Evolutionary conservation across 2,888 invertebrate genomes (phyloP), one percentile per base, ranked within the genome.

Genomic region (Nemoura dubitans): DNA sequence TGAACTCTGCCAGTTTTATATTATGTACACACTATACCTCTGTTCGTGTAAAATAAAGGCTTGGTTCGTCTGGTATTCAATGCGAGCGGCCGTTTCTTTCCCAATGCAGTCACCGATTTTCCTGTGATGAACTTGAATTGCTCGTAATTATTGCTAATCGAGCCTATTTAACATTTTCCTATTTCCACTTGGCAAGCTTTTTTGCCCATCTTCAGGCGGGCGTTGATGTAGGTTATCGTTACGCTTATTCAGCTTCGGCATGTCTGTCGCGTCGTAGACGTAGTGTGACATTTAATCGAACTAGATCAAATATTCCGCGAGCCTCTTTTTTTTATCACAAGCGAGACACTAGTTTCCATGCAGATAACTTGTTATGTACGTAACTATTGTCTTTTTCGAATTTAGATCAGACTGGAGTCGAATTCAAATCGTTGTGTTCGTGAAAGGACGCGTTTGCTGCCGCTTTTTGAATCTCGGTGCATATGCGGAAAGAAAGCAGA

Each of bases 211-310:
- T 36, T 59, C 21, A 59, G 21, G 59, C 59, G 59, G 59, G 28
- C 25, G 78, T 78, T 78, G 78, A 78, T 78, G 78, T 78, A 78
- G 78, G 78, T 78, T 78, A 78, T 27, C n/a, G 7, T 78, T 14
- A 27, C 76, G 21, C 21, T 7, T 5, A 27, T 7, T 2, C 78
- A 14, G 10, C 59, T 59, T 59, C 14, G 59, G 10, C 10, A 59
- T 16, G 59, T 59, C 14, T 59, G 14, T 21, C 14, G 59, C 21
- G 6, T 59, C 59, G n/a, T 21, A 59, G 2, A 59, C 59, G 16
- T 6, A 3, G 10, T 59, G 59, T 59, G 59, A 59, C 59, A 59
- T 78, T 10, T 78, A 6, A 28, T 27, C 78, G 28, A 78, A 78
- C 78, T 78, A 78, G 78, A 78, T 78, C 78, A 78, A 28, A 78